Evolutionary conservation across 2,113 vertebrate genomes (phyloP).

Genomic region (Puntigrus tetrazona): DNA sequence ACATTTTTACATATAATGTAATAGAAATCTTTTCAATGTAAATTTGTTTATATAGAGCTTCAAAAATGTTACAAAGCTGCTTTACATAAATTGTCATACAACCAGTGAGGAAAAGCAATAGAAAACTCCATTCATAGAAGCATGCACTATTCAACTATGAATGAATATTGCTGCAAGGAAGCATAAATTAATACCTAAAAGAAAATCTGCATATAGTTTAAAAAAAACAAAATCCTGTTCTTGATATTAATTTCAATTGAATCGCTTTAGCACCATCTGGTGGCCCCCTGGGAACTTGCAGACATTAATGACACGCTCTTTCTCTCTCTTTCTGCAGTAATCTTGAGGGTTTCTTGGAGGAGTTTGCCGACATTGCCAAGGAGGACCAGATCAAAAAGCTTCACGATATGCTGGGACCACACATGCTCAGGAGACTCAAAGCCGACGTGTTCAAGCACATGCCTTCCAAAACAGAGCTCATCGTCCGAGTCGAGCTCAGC

Average conservation of each 20-base stretch:
- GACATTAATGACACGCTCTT: background rate
- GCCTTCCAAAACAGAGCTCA: constrained; percentile 97
- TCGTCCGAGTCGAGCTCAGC: constrained; percentile 94
- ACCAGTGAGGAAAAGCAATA: background rate
- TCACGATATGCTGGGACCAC: constrained; percentile 96
- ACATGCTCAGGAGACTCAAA: constrained; percentile 96
- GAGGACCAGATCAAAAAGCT: constrained; percentile 99
- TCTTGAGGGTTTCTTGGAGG: constrained; percentile 94
- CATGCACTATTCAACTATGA: background rate
- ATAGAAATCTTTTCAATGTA: constrained; percentile 67
- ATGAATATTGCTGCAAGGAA: background rate
- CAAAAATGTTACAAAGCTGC: too few relatives aligned
- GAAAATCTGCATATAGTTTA: too few relatives aligned
- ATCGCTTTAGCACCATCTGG: background rate
- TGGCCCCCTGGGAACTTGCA: background rate
- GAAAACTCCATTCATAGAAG: background rate
- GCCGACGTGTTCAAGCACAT: constrained; percentile 98
- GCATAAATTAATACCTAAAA: background rate
- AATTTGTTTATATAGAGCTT: constrained; percentile 81
- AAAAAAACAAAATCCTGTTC: too few relatives aligned
- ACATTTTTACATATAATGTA: too few relatives aligned
- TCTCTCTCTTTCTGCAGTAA: constrained; percentile 76
- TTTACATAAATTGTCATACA: background rate
- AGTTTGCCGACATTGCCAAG: constrained; percentile 97
- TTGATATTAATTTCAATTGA: too few relatives aligned